A percentile compares a stretch with the other conserved stretches of the same genome.
Evolutionary conservation across 1,140 invertebrate species (phyloP).

Genomic region (Asobara japonica): DNA sequence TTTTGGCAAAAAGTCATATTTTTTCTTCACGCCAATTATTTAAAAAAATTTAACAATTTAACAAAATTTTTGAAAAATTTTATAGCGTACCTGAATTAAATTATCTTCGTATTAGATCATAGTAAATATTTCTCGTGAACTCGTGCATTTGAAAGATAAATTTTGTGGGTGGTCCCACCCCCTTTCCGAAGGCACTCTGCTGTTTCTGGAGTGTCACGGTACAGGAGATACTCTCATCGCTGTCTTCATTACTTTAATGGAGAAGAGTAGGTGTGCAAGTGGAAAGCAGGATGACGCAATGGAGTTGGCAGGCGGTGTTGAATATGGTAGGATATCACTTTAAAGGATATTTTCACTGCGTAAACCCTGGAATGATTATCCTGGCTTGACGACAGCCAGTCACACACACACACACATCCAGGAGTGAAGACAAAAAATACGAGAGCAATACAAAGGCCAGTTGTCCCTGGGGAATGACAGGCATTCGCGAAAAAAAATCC

Average conservation of each 20-base stretch:
- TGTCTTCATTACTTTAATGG: slow-evolving; percentile 67
- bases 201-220: slow-evolving; percentile 45
- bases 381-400: slow-evolving; percentile 14
- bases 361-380: slow-evolving; percentile 15
- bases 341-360: slow-evolving; percentile 18
- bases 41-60: too few species aligned
- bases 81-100: too few species aligned
- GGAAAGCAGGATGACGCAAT: slow-evolving; percentile 27
- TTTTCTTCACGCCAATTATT: too few species aligned
- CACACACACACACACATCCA: background rate
- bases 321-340: slow-evolving; percentile 19
- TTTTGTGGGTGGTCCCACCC: slow-evolving; percentile 47
- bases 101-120: too few species aligned
- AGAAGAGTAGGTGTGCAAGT: slow-evolving; percentile 49
- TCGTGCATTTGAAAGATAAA: slow-evolving; percentile 48
- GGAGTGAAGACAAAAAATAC: background rate
- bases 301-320: background rate
- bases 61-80: too few species aligned
- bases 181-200: slow-evolving; percentile 33
- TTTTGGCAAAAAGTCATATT: too few species aligned
- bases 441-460: background rate
- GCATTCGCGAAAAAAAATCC: background rate
- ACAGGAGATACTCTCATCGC: slow-evolving; percentile 39
- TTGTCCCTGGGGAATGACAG: background rate
- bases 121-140: too few species aligned